Percentiles rank a stretch among this genome's conserved stretches.
phyloP scores from a whole-genome alignment of 2,113 vertebrate genomes.

The Genyomyrus donnyi region DNA sequence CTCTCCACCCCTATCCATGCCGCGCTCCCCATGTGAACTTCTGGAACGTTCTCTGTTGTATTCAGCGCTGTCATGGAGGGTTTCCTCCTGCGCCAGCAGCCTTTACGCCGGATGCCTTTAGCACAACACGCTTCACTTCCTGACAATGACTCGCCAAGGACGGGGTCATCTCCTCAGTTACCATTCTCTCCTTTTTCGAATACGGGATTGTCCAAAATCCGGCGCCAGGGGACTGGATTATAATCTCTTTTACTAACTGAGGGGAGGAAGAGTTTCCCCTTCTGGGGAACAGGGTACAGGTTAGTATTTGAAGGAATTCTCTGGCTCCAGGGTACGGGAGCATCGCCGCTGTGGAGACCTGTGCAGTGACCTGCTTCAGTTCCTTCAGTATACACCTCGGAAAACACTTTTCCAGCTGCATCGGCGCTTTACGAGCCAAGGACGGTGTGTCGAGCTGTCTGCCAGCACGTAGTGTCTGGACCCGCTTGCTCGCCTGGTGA shows the following conservation, averaged over 20 bases:
- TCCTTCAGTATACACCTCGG: not conserved
- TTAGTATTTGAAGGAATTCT: not conserved
- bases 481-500: not conserved
- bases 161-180: not conserved
- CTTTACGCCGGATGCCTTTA: not conserved
- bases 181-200: not conserved
- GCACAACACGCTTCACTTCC: not conserved
- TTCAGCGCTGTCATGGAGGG: not conserved
- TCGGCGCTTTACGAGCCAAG: not conserved
- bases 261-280: not conserved
- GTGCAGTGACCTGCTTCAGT: not conserved
- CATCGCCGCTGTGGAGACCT: not conserved
- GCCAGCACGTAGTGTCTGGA: not conserved
- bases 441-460: not conserved
- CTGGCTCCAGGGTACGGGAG: not conserved
- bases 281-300: not conserved
- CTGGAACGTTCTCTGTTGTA: not conserved
- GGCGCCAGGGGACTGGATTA: not conserved
- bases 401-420: not conserved
- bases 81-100: not conserved
- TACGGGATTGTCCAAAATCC: not conserved
- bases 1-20: not conserved
- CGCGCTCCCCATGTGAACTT: not conserved
- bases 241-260: not conserved
- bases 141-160: not conserved